These are phyloP conservation scores for Nanorana parkeri DNA, from an alignment of 2,113 vertebrate species.

Conservation along the genomic window DNA sequence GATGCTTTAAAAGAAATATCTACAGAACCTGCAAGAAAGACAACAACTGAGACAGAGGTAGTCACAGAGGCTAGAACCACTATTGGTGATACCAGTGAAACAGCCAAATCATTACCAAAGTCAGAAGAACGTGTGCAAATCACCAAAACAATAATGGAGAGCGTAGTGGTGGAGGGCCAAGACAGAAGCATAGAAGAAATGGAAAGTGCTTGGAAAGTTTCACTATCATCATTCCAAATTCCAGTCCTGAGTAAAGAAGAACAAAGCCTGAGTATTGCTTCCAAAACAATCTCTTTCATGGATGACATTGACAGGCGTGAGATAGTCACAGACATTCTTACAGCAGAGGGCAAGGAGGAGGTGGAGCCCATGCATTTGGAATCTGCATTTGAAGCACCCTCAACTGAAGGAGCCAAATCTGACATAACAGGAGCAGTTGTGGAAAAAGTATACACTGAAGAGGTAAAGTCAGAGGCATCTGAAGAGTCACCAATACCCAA, in stretches of 20 bases:
- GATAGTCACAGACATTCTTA: too few relatives aligned
- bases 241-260: background rate
- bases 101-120: too few relatives aligned
- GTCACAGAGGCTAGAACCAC: background rate
- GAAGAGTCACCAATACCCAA: background rate
- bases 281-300: background rate
- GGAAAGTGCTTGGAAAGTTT: too few relatives aligned
- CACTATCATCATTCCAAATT: too few relatives aligned
- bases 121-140: background rate
- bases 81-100: background rate
- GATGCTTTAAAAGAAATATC: background rate
- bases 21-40: background rate
- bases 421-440: background rate
- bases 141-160: background rate
- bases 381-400: too few relatives aligned
- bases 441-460: background rate
- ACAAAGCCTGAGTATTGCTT: background rate
- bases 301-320: too few relatives aligned
- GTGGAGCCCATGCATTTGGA: too few relatives aligned
- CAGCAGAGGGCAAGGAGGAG: too few relatives aligned
- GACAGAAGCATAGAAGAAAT: background rate
- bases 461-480: background rate
- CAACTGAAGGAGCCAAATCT: too few relatives aligned
- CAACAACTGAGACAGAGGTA: background rate
- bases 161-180: background rate